Percentiles rank a stretch among this genome's conserved stretches.
Evolutionary conservation across 1,140 invertebrate species (phyloP).

Genomic region (Meloidogyne hapla): DNA sequence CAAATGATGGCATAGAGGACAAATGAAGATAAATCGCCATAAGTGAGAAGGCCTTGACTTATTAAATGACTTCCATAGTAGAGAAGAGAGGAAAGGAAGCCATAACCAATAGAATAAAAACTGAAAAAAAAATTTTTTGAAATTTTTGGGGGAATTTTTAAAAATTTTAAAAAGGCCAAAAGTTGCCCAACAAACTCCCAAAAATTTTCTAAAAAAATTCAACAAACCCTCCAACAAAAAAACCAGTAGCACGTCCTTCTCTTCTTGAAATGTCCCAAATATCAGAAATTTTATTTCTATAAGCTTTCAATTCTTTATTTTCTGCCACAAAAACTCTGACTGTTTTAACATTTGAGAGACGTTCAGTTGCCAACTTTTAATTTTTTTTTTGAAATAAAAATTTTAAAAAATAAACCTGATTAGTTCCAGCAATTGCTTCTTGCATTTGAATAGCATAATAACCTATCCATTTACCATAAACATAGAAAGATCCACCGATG

Average conservation of each 20-base stretch:
- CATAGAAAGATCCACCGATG: conserved; percentile 78
- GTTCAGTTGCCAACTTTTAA: conserved; percentile 77
- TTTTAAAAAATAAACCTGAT: conserved; percentile 54
- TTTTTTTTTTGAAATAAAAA: conserved; percentile 8
- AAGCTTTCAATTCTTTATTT: conserved; percentile 74
- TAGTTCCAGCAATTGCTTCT: conserved; percentile 68
- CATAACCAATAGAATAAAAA: conserved; percentile 88
- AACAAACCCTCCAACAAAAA: conserved; percentile 86
- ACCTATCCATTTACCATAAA: conserved; percentile 83
- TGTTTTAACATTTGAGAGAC: conserved; percentile 86
- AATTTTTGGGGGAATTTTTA: background rate
- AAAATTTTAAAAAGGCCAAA: no score
- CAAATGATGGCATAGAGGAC: conserved; percentile 58
- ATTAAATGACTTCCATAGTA: conserved; percentile 90
- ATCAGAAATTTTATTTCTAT: conserved; percentile 73
- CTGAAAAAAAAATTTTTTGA: conserved; percentile 66
- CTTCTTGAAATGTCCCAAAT: conserved; percentile 79
- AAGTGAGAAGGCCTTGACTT: conserved; percentile 76
- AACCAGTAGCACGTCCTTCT: conserved; percentile 79
- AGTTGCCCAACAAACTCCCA: no score
- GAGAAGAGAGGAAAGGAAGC: conserved; percentile 83
- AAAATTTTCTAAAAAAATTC: background rate
- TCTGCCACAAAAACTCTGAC: conserved; percentile 89
- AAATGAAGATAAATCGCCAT: conserved; percentile 70
- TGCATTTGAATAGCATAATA: conserved; percentile 81